Evolutionary conservation across 2,113 vertebrate species (phyloP).

Genomic region (Phalacrocorax aristotelis): DNA sequence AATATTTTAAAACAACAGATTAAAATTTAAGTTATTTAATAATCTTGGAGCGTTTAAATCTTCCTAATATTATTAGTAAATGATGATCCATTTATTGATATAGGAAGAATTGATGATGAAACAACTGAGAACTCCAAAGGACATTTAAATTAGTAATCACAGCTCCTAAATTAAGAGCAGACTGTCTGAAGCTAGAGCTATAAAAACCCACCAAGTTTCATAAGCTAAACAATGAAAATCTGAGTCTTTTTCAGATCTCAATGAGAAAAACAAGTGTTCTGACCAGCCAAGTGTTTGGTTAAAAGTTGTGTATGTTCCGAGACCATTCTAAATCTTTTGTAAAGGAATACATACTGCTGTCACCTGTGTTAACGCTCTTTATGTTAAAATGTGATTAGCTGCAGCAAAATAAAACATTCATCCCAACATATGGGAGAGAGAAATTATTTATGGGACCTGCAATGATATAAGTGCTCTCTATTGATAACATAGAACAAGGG

Average conservation of each 20-base stretch:
- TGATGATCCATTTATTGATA: constrained; percentile 4
- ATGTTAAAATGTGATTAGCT: not conserved
- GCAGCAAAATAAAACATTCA: not conserved
- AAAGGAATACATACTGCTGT: not conserved
- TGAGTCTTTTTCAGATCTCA: not conserved
- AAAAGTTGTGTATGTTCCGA: not conserved
- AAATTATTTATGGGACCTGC: not conserved
- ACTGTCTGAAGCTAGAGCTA: not conserved
- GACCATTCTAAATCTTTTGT: not conserved
- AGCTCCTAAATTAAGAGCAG: not conserved
- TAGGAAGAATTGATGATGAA: not conserved
- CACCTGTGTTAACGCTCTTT: not conserved
- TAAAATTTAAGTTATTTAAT: constrained; percentile 34
- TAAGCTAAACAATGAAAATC: not conserved
- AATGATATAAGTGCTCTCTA: not conserved
- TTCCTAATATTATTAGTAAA: constrained; percentile 24
- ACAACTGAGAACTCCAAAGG: not conserved
- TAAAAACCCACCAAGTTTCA: not conserved
- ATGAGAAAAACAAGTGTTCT: not conserved
- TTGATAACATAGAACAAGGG: not conserved
- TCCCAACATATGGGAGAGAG: not conserved
- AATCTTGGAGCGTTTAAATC: constrained; percentile 4
- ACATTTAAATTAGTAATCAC: constrained; percentile 24
- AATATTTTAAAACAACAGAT: constrained; percentile 40
- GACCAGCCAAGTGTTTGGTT: not conserved